Evolutionary conservation across 2,113 vertebrate genomes (phyloP).

Genomic region (Passer montanus): DNA sequence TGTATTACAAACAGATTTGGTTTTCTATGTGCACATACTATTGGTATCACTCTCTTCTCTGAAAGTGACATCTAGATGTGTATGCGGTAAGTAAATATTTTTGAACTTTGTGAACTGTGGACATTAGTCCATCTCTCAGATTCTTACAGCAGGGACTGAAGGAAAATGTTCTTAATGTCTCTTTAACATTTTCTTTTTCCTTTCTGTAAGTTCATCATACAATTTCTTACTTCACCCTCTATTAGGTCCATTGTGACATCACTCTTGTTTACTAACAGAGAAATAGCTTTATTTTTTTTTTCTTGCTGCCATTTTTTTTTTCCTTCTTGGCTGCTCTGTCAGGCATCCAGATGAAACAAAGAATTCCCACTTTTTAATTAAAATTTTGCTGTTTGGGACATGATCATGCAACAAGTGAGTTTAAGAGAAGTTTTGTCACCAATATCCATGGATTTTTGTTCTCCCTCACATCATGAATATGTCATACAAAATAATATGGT

Average conservation of each 20-base stretch:
- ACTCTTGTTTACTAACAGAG: background rate
- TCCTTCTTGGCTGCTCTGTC: background rate
- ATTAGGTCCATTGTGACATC: background rate
- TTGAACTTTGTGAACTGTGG: background rate
- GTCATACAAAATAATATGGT: background rate
- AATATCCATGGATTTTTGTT: background rate
- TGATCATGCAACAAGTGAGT: background rate
- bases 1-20: background rate
- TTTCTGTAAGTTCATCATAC: background rate
- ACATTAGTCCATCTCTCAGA: background rate
- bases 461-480: background rate
- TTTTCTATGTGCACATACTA: background rate
- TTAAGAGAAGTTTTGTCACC: background rate
- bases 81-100: background rate
- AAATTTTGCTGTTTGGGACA: background rate
- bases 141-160: background rate
- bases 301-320: background rate
- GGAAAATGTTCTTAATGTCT: background rate
- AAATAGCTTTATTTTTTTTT: background rate
- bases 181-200: background rate
- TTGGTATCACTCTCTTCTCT: background rate
- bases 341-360: background rate
- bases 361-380: background rate
- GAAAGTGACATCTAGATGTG: background rate
- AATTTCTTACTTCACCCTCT: background rate